Conservation (phyloP, 2,888 invertebrate genomes). For the Zootermopsis nevadensis region DNA sequence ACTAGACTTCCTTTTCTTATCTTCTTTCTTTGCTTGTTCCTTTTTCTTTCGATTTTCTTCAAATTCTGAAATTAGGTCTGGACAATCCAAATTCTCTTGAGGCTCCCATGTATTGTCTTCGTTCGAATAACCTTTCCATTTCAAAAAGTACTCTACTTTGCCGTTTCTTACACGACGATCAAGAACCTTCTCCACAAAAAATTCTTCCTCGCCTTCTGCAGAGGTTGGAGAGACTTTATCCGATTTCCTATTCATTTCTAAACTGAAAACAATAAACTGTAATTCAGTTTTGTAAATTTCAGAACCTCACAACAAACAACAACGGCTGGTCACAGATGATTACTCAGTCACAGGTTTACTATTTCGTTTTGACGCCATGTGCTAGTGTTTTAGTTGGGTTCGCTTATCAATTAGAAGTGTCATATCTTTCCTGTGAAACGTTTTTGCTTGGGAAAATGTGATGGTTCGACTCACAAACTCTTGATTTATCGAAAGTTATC, state of each 20-base stretch:
- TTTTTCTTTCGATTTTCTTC: slow-evolving; percentile 80
- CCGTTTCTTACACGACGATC: slow-evolving; percentile 82
- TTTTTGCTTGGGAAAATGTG: too few species aligned
- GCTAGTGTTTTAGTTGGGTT: too few species aligned
- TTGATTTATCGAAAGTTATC: too few species aligned
- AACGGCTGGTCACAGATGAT: too few species aligned
- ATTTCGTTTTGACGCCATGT: too few species aligned
- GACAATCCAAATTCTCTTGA: slow-evolving; percentile 91
- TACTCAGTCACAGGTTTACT: too few species aligned
- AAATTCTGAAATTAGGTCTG: slow-evolving; percentile 85
- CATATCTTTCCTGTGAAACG: too few species aligned
- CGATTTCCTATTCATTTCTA: slow-evolving; percentile 20
- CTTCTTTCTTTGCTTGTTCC: slow-evolving; percentile 64
- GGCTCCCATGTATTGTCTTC: slow-evolving; percentile 98
- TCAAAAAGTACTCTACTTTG: slow-evolving; percentile 77
- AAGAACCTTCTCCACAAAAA: slow-evolving; percentile 91
- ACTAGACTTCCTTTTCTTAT: slow-evolving; percentile 60
- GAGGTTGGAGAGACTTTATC: slow-evolving; percentile 25
- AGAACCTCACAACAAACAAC: too few species aligned
- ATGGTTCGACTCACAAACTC: too few species aligned
- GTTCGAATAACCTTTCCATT: slow-evolving; percentile 85
- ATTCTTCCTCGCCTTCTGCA: slow-evolving; percentile 75
- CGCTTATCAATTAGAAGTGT: too few species aligned
- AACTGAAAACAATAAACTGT: too few species aligned
- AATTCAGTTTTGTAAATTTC: too few species aligned